Base-by-base conservation (phyloP, 1,140 invertebrate species). In the Aricia agestis region DNA sequence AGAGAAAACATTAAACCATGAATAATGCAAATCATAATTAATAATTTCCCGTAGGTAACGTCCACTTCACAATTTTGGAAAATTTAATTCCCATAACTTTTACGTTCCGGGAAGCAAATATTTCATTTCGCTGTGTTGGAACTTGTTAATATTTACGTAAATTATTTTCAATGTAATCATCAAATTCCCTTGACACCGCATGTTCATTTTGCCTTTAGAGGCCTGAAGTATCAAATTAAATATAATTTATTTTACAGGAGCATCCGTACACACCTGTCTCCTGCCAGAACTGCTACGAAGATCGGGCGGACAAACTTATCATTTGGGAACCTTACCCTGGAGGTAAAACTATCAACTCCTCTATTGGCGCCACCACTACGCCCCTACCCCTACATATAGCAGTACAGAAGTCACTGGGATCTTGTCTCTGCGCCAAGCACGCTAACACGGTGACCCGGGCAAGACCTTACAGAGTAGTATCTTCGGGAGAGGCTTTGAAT, bases 281-380 rank as follows among this genome's bases (percentile, higher is more conserved):
- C 15, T 97, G 96, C 79, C 94, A 94, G 18, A 95, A 96, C 66
- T 97, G 97, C 71, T 95, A 97, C 88, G 95, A 96, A 78, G 96
- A 97, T 77, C 93, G 95, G 9, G 96, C 96, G 5, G 96, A 97
- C 74, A 96, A 96, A 80, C 85, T 97, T n/a, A 93, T 96, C 1
- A 93, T 96, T 32, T 95, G 95, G 93, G 96, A 96, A 79, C 95
- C 95, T 18, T 81, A 92, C 42, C 92, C 92, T 0, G 85, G 83
- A 15, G 84, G 90, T 5, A 88, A 84, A 72, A 83, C 85, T 71
- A 78, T 80, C 0, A 90, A 91, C 66, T 76, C 78, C 15, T 81
- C 83, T 18, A 69, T 81, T 36, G 80, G 79, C 66, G 61, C 84
- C 0, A 87, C 76, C 83, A 93, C 81, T 76, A 89, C 87, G 73